Percentiles rank a stretch among this genome's conserved stretches.
These are phyloP conservation scores for Ciona savignyi DNA, from an alignment of 23 tunicate species.

Conservation along the genomic window DNA sequence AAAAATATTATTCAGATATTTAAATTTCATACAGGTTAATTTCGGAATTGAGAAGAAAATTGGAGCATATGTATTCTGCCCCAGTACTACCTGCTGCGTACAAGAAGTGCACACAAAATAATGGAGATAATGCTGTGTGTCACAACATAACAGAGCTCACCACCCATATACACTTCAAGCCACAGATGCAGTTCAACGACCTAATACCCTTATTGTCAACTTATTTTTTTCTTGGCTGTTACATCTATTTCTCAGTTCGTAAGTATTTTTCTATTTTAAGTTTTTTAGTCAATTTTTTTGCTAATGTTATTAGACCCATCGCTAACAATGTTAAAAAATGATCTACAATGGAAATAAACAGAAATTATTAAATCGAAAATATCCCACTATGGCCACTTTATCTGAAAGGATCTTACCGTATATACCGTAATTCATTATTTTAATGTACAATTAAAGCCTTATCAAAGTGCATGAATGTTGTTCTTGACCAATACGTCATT, in stretches of 20 bases:
- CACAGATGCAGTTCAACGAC: constrained; percentile 49
- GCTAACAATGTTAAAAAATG: too few relatives aligned
- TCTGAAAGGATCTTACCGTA: too few relatives aligned
- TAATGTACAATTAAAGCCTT: too few relatives aligned
- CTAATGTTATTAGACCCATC: too few relatives aligned
- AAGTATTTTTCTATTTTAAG: constrained; percentile 6
- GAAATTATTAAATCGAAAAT: too few relatives aligned
- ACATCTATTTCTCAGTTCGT: constrained; percentile 90
- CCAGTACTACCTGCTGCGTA: constrained; percentile 29
- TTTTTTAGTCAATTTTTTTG: too few relatives aligned
- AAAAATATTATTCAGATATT: too few relatives aligned
- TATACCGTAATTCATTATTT: too few relatives aligned
- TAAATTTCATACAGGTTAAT: neutral
- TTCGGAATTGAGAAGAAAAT: neutral
- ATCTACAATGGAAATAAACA: too few relatives aligned
- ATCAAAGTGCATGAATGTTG: too few relatives aligned
- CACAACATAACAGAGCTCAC: constrained; percentile 20
- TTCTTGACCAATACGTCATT: too few relatives aligned
- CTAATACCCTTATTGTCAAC: constrained; percentile 61
- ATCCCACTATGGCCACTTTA: too few relatives aligned
- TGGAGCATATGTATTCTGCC: constrained; percentile 70
- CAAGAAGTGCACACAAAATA: neutral
- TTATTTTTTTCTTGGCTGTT: constrained; percentile 68
- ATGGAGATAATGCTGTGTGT: constrained; percentile 1
- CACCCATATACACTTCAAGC: constrained; percentile 65